Base-by-base conservation (phyloP, 2,797 vertebrate species). In the Varecia variegata region DNA sequence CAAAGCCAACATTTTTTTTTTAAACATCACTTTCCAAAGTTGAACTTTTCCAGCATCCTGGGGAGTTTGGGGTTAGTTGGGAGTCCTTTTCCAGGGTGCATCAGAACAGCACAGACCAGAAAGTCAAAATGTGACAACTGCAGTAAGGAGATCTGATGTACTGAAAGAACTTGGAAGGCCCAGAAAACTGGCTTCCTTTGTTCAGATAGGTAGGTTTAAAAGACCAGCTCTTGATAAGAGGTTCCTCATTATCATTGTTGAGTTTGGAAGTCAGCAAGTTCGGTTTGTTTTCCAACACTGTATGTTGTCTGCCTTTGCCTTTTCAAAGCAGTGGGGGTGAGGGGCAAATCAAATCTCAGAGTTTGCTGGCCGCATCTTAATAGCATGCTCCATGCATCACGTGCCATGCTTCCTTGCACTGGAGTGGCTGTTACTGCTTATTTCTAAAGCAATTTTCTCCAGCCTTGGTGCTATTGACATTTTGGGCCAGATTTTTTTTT, bases 201-300 rank as follows among this genome's bases (percentile, higher is more conserved):
- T 97, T 92, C 84, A 74, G 30, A 21, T 35, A 62, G 60, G 97
- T 95, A 21, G 5, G 40, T 85, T 94, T 93, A 40, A 96, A 95
- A 94, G 58, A 85, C 77, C 70, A 17, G 12, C 67, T 95, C 62
- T 80, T 97, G 79, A 89, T 94, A 94, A 96, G 82, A 70, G 68
- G 27, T 84, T 96, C 80, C 30, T 90, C 76, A 93, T 90, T 94
- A 67, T 93, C 73, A 45, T 18, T 32, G 32, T 58, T 77, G 91
- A 88, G 45, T 95, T 96, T 83, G 86, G 86, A 90, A 97, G 88
- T 96, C 95, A 90, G 90, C 88, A 83, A 76, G 62, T 95, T 95
- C 45, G 77, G 68, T 97, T 94, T 97, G 74, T 94, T 97, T 96
- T 86, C 54, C 85, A 95, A 47, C 65, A 47, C 58, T 81, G 35